phyloP scores from a whole-genome alignment of 2,888 invertebrate genomes.

The Anticlea derivata region DNA sequence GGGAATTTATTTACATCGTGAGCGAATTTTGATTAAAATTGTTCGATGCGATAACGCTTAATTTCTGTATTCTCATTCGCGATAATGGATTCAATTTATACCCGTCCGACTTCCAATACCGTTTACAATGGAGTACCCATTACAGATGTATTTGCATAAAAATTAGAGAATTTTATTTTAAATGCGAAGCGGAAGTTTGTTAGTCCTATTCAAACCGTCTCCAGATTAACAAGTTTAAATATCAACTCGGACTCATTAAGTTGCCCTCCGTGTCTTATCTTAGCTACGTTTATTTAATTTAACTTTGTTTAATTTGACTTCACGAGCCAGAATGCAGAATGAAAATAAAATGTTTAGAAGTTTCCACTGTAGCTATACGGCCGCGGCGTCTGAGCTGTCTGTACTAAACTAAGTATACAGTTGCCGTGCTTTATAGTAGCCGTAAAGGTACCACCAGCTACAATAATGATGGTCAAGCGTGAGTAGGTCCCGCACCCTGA shows the following conservation, averaged over 20 bases:
- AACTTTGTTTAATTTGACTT: slow-evolving; percentile 31
- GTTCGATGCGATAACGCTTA: slow-evolving; percentile 34
- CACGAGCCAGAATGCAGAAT: slow-evolving; percentile 23
- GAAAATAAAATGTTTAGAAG: slow-evolving; percentile 26
- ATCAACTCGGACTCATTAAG: slow-evolving; percentile 34
- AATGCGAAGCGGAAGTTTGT: slow-evolving; percentile 9
- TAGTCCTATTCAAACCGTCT: slow-evolving; percentile 26
- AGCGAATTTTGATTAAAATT: slow-evolving; percentile 36
- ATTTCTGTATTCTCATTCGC: slow-evolving; percentile 34
- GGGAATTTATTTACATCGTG: slow-evolving; percentile 31
- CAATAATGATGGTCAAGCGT: too few species aligned
- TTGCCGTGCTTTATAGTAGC: too few species aligned
- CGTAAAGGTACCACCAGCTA: too few species aligned
- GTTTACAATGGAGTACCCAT: not conserved
- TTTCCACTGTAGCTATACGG: slow-evolving; percentile 7
- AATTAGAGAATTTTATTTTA: slow-evolving; percentile 12
- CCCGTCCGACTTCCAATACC: slow-evolving; percentile 3
- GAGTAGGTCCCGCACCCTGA: too few species aligned
- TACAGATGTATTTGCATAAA: slow-evolving; percentile 8
- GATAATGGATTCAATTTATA: slow-evolving; percentile 26
- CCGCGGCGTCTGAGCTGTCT: not conserved
- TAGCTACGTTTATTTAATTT: slow-evolving; percentile 34
- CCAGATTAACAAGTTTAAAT: slow-evolving; percentile 34
- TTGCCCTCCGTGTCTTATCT: slow-evolving; percentile 36
- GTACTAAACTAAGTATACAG: too few species aligned